phyloP scores from a whole-genome alignment of 2,888 invertebrate genomes.

The Onchidella celtica region DNA sequence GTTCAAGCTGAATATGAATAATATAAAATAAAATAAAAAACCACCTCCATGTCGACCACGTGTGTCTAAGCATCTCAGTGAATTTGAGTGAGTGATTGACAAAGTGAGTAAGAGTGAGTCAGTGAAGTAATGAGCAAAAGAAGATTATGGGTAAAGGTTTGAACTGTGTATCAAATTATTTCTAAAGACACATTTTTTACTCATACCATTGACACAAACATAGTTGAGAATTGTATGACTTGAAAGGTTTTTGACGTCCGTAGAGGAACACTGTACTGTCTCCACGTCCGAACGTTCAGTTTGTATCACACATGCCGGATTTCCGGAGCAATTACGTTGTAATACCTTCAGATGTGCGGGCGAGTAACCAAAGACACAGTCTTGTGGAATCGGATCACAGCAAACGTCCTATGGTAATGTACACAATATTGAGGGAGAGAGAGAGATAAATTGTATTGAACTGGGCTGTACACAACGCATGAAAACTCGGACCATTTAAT shows the following conservation, averaged over 20 bases:
- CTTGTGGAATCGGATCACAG: slow-evolving; percentile 48
- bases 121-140: too few species aligned
- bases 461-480: too few species aligned
- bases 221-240: slow-evolving; percentile 55
- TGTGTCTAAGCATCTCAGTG: too few species aligned
- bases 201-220: slow-evolving; percentile 55
- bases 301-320: slow-evolving; percentile 43
- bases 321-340: slow-evolving; percentile 53
- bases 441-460: not conserved
- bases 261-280: slow-evolving; percentile 50
- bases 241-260: slow-evolving; percentile 35
- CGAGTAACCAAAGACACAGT: slow-evolving; percentile 51
- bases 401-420: slow-evolving; percentile 48
- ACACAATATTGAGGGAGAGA: not conserved
- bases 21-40: too few species aligned
- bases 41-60: too few species aligned
- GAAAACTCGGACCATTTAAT: too few species aligned
- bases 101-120: too few species aligned
- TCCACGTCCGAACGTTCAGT: slow-evolving; percentile 49
- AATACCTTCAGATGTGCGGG: slow-evolving; percentile 50
- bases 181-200: too few species aligned
- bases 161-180: too few species aligned
- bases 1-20: too few species aligned
- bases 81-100: too few species aligned
- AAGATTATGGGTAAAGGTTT: too few species aligned